Evolutionary conservation across 2,888 invertebrate genomes (phyloP).

Genomic region (Sturmia bella): DNA sequence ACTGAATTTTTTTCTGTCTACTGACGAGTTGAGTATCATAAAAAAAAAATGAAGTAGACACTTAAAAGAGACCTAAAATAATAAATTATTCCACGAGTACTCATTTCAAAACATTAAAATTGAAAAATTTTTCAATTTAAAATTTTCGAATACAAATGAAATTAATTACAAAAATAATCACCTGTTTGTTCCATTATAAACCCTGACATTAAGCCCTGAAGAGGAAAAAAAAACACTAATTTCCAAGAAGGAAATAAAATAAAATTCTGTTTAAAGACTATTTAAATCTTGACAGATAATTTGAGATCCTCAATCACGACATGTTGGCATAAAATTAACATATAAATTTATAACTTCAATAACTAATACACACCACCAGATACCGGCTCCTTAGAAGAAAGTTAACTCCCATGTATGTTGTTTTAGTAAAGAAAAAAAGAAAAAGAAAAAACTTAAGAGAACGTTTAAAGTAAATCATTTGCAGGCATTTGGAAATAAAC

Average conservation of each 20-base stretch:
- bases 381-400: slow-evolving; percentile 12
- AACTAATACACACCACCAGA: slow-evolving; percentile 45
- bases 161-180: slow-evolving; percentile 27
- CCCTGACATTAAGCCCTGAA: background rate
- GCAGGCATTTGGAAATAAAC: slow-evolving; percentile 20
- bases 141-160: slow-evolving; percentile 40
- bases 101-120: background rate
- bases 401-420: background rate
- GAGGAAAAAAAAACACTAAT: background rate
- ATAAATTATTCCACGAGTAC: too few species aligned
- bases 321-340: slow-evolving; percentile 68
- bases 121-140: slow-evolving; percentile 5
- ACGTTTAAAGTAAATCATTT: slow-evolving; percentile 47
- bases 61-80: too few species aligned
- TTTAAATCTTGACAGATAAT: slow-evolving; percentile 51
- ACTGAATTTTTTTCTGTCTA: too few species aligned
- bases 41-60: too few species aligned
- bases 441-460: slow-evolving; percentile 35
- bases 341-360: slow-evolving; percentile 71
- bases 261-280: slow-evolving; percentile 39
- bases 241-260: slow-evolving; percentile 35
- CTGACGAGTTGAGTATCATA: too few species aligned
- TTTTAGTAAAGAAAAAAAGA: too few species aligned
- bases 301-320: slow-evolving; percentile 49
- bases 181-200: slow-evolving; percentile 14